phyloP scores from a whole-genome alignment of 2,797 vertebrate genomes.

The Cirrhinus molitorella region DNA sequence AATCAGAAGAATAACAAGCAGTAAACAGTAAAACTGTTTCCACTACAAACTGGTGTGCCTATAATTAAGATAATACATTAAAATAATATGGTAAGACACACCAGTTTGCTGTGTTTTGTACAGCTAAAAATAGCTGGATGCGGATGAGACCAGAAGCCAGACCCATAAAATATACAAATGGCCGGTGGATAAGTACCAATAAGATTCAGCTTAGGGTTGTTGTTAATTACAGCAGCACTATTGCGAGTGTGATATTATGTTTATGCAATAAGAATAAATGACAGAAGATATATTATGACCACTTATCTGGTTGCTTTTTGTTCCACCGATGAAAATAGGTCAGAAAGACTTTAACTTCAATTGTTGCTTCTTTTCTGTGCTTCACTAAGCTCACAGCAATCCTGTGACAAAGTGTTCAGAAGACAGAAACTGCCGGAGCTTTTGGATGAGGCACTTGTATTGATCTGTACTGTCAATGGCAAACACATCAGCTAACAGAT shows the following conservation, averaged over 20 bases:
- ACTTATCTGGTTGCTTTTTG: not conserved
- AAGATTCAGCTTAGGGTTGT: not conserved
- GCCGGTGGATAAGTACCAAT: not conserved
- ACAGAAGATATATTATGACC: not conserved
- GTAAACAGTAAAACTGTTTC: no score
- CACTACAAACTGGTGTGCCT: no score
- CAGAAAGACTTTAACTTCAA: not conserved
- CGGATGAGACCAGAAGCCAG: no score
- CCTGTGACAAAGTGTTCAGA: conserved; percentile 22
- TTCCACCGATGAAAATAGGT: not conserved
- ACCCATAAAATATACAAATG: no score
- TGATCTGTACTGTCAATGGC: conserved; percentile 46
- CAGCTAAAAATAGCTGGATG: no score
- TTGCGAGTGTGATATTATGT: not conserved
- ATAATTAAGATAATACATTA: no score
- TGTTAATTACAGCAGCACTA: not conserved
- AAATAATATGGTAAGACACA: no score
- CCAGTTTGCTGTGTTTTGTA: no score
- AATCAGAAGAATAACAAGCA: no score
- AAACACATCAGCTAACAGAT: conserved; percentile 24
- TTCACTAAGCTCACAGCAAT: conserved; percentile 20
- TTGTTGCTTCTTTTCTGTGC: not conserved
- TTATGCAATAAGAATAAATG: not conserved
- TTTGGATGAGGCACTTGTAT: conserved; percentile 47
- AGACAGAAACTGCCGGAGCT: not conserved